Conservation (phyloP, 2,888 invertebrate species). For the Lathronympha strigana region DNA sequence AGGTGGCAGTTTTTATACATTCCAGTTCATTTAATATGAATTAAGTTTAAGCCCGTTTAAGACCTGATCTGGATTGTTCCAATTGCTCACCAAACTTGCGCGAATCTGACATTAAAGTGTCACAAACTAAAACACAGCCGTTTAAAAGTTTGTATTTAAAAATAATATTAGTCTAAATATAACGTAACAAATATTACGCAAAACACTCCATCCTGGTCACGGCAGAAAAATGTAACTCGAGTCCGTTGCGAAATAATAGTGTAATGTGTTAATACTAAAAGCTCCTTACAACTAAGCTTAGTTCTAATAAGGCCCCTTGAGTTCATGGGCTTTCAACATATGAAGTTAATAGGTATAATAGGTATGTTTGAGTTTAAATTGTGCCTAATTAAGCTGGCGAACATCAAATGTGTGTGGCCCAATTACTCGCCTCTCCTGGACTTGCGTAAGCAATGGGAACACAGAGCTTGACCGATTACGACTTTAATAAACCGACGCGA, state of each 20-base stretch:
- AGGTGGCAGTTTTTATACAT: neutral
- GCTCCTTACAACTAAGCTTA: too few species aligned
- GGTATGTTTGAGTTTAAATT: too few species aligned
- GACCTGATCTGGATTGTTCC: neutral
- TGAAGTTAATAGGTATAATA: too few species aligned
- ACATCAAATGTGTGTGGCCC: too few species aligned
- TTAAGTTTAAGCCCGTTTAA: neutral
- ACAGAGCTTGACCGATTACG: constrained; percentile 1
- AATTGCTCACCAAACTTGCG: neutral
- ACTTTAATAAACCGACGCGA: constrained; percentile 9
- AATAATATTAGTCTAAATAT: neutral
- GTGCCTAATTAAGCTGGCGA: neutral
- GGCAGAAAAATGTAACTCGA: neutral
- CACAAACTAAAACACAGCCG: neutral
- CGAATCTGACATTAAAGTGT: too few species aligned
- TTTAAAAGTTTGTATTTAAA: neutral
- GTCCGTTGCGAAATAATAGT: too few species aligned
- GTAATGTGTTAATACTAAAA: too few species aligned
- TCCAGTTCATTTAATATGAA: neutral
- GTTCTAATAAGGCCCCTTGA: too few species aligned
- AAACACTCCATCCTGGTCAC: neutral
- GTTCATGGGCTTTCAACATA: too few species aligned
- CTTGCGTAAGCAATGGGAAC: neutral
- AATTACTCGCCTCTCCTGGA: neutral
- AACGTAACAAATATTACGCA: neutral